Evolutionary conservation across 2,113 vertebrate genomes (phyloP).

Genomic region (Prietella phreatophila): DNA sequence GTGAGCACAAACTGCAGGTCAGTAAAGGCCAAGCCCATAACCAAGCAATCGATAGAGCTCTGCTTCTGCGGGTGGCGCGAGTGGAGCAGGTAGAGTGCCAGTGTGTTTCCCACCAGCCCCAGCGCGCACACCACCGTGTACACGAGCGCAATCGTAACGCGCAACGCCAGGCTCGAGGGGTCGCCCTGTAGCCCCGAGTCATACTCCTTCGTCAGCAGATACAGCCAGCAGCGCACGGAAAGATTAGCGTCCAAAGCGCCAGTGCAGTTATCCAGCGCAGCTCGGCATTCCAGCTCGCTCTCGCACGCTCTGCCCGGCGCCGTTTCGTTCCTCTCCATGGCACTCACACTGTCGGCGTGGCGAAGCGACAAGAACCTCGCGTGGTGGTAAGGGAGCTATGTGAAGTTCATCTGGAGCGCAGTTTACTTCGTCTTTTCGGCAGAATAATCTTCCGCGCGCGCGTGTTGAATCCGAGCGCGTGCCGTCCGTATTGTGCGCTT

Average conservation of each 20-base stretch:
- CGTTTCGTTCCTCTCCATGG: slow-evolving; percentile 63
- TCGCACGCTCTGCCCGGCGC: slow-evolving; percentile 62
- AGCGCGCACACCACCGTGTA: slow-evolving; percentile 77
- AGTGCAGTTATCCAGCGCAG: slow-evolving; percentile 58
- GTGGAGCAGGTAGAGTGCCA: slow-evolving; percentile 77
- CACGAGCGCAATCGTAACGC: slow-evolving; percentile 74
- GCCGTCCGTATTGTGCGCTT: slow-evolving; percentile 36
- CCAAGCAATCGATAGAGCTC: slow-evolving; percentile 77
- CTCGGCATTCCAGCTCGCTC: slow-evolving; percentile 56
- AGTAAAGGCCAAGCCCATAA: slow-evolving; percentile 78
- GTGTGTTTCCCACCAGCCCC: slow-evolving; percentile 76
- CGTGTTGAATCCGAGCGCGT: not conserved
- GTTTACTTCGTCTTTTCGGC: not conserved
- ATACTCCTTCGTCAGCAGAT: slow-evolving; percentile 71
- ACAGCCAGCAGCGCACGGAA: slow-evolving; percentile 75
- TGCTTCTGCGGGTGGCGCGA: slow-evolving; percentile 72
- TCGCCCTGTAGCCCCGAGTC: slow-evolving; percentile 71
- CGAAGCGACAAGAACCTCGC: not conserved
- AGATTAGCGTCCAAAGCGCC: slow-evolving; percentile 61
- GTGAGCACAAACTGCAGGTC: slow-evolving; percentile 81
- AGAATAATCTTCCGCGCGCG: not conserved
- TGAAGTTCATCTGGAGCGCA: slow-evolving; percentile 10
- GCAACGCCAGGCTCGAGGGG: slow-evolving; percentile 65
- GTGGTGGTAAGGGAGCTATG: not conserved
- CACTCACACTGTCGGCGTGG: slow-evolving; percentile 1